Conservation (phyloP, 2,797 vertebrate species). For the Bufotes viridis region DNA sequence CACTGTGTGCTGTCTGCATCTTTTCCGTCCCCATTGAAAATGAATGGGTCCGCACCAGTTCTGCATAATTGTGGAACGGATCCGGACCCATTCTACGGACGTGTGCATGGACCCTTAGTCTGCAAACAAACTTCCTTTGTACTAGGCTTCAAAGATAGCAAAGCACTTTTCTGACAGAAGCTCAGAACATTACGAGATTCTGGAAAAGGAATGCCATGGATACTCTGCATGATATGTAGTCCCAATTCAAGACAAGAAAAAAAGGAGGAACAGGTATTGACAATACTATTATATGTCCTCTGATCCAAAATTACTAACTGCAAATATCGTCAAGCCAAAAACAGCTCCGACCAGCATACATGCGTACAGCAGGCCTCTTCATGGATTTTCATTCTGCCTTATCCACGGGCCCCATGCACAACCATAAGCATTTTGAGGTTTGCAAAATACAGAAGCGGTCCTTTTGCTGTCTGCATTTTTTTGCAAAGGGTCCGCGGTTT, state of each 20-base stretch:
- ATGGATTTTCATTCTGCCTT: neutral
- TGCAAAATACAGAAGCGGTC: too few relatives aligned
- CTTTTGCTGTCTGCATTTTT: too few relatives aligned
- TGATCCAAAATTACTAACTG: neutral
- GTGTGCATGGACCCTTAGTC: too few relatives aligned
- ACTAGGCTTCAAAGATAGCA: constrained; percentile 32
- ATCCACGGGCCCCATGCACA: neutral
- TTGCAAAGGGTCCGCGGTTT: too few relatives aligned
- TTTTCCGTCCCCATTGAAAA: too few relatives aligned
- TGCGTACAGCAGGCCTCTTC: too few relatives aligned
- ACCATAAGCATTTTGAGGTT: neutral
- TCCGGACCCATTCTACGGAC: too few relatives aligned
- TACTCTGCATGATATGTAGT: constrained; percentile 8
- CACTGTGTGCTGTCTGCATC: too few relatives aligned
- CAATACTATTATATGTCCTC: constrained; percentile 11
- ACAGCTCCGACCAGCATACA: neutral
- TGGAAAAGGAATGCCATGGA: constrained; percentile 1
- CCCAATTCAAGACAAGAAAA: constrained; percentile 10
- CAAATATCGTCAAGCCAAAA: neutral
- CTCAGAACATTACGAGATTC: constrained; percentile 19
- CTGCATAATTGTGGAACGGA: too few relatives aligned
- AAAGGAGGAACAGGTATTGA: constrained; percentile 21
- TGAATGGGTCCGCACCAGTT: too few relatives aligned
- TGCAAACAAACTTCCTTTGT: constrained; percentile 37
- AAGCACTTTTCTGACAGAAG: constrained; percentile 19